Percentiles rank a stretch among this genome's conserved stretches.
phyloP scores from a whole-genome alignment of 1,140 invertebrate species.

The Harpegnathos saltator region DNA sequence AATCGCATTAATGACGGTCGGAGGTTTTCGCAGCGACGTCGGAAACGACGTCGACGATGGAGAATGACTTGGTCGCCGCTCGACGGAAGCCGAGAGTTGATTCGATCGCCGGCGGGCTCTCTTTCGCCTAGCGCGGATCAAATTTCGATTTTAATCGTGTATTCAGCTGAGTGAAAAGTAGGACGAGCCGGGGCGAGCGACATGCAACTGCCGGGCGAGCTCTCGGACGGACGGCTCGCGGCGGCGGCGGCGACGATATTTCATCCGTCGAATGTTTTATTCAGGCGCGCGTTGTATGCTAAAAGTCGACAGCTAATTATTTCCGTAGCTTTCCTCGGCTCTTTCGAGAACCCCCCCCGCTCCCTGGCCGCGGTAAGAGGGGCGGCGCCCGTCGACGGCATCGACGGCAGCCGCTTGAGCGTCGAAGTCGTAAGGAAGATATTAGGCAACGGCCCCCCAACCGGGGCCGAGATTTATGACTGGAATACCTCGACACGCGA shows the following conservation, averaged over 20 bases:
- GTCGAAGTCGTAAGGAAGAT: slow-evolving; percentile 64
- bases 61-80: background rate
- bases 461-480: slow-evolving; percentile 57
- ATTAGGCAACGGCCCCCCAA: slow-evolving; percentile 60
- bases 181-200: slow-evolving; percentile 21
- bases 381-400: background rate
- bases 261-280: slow-evolving; percentile 47
- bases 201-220: slow-evolving; percentile 6
- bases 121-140: background rate
- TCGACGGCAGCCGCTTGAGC: slow-evolving; percentile 6
- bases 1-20: slow-evolving; percentile 59
- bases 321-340: slow-evolving; percentile 40
- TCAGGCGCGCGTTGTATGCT: slow-evolving; percentile 23
- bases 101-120: background rate
- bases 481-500: slow-evolving; percentile 63
- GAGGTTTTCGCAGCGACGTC: background rate
- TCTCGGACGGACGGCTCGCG: slow-evolving; percentile 1
- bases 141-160: slow-evolving; percentile 47
- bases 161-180: slow-evolving; percentile 37
- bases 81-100: background rate
- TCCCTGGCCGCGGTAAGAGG: too few species aligned
- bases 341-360: background rate
- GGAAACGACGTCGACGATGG: background rate
- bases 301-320: slow-evolving; percentile 68
- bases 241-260: slow-evolving; percentile 39